These are phyloP conservation scores for Napeogenes sylphis DNA, from an alignment of 2,888 invertebrate species.

Conservation along the genomic window DNA sequence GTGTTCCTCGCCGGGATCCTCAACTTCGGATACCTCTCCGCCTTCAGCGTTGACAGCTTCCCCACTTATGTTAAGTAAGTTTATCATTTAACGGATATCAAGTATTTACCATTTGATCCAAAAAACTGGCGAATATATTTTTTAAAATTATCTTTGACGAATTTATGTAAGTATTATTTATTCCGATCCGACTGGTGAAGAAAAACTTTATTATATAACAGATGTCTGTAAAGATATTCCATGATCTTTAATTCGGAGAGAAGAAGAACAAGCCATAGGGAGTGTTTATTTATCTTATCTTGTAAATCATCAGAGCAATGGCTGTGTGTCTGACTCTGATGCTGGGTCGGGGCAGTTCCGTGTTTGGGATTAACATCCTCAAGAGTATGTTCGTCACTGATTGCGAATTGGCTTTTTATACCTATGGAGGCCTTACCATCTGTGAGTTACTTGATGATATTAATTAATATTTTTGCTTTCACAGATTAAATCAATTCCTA, in stretches of 20 bases:
- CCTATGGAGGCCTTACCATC: conserved; percentile 71
- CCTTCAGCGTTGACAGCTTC: conserved; percentile 62
- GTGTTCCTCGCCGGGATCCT: conserved; percentile 48
- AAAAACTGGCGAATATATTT: conserved; percentile 17
- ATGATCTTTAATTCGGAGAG: no score
- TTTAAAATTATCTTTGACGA: conserved; percentile 15
- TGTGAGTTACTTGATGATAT: conserved; percentile 46
- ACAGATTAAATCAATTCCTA: background rate
- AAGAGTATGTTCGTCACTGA: conserved; percentile 77
- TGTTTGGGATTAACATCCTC: conserved; percentile 78
- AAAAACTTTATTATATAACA: no score
- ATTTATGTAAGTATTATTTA: no score
- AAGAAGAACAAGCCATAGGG: no score
- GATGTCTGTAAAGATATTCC: no score
- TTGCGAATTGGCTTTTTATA: conserved; percentile 79
- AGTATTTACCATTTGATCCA: background rate
- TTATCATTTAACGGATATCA: background rate
- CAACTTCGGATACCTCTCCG: conserved; percentile 59
- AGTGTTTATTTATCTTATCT: background rate
- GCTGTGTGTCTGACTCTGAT: conserved; percentile 80
- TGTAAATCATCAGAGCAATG: conserved; percentile 66
- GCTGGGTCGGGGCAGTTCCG: conserved; percentile 80
- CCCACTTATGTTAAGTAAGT: conserved; percentile 70
- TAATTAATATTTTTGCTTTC: background rate
- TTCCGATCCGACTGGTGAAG: no score